Evolutionary conservation across 2,888 invertebrate genomes (phyloP).

Genomic region (Aphrophora alni): DNA sequence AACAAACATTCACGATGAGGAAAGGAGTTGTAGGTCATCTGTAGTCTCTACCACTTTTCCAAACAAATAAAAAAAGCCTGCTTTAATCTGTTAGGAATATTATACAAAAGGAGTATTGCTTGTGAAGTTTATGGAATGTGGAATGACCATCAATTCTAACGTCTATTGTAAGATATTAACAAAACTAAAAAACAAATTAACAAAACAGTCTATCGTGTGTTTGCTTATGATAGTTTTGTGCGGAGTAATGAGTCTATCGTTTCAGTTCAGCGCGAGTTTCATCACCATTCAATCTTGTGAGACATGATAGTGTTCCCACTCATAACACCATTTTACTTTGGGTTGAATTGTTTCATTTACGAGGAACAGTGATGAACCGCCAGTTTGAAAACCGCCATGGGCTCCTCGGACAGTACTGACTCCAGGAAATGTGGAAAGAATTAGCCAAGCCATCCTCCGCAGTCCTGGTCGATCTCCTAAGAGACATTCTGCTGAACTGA

Average conservation of each 20-base stretch:
- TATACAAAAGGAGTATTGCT: too few relatives aligned
- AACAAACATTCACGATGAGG: too few relatives aligned
- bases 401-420: not conserved
- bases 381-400: not conserved
- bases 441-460: conserved; percentile 18
- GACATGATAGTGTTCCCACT: not conserved
- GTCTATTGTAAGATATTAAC: too few relatives aligned
- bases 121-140: too few relatives aligned
- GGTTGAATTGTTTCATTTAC: not conserved
- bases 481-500: conserved; percentile 23
- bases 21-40: too few relatives aligned
- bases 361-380: not conserved
- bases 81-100: too few relatives aligned
- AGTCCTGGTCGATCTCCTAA: conserved; percentile 19
- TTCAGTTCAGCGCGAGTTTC: not conserved
- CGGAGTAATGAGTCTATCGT: not conserved
- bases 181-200: too few relatives aligned
- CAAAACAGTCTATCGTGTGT: too few relatives aligned
- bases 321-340: not conserved
- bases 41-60: too few relatives aligned
- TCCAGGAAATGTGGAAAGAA: not conserved
- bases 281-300: not conserved
- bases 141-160: too few relatives aligned
- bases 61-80: too few relatives aligned
- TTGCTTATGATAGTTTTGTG: not conserved